phyloP scores from a whole-genome alignment of 2,113 vertebrate species.

The Proterorhinus semilunaris region DNA sequence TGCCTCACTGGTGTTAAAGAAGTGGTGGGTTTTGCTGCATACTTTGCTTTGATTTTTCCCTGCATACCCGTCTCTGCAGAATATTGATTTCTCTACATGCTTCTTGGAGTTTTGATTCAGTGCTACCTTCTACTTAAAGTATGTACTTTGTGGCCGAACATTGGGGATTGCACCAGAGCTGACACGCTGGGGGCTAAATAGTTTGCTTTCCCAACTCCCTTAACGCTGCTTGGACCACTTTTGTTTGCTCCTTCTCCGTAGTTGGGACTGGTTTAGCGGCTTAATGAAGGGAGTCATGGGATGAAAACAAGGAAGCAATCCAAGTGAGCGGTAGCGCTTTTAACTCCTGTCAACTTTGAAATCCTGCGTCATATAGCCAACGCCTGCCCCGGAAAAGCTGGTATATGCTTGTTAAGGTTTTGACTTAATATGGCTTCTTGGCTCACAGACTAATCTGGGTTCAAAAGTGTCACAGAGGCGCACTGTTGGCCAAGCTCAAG shows the following conservation, averaged over 20 bases:
- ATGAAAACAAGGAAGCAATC: slow-evolving; percentile 27
- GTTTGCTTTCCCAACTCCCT: slow-evolving; percentile 36
- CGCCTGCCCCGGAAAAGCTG: slow-evolving; percentile 37
- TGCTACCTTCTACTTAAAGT: slow-evolving; percentile 42
- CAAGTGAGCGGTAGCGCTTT: slow-evolving; percentile 34
- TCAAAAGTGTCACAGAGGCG: slow-evolving; percentile 43
- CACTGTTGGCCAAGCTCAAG: slow-evolving; percentile 21
- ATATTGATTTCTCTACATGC: slow-evolving; percentile 50
- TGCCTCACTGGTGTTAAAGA: slow-evolving; percentile 35
- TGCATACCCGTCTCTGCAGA: slow-evolving; percentile 35
- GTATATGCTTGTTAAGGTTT: slow-evolving; percentile 36
- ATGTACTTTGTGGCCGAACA: slow-evolving; percentile 30
- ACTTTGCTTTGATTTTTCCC: slow-evolving; percentile 52
- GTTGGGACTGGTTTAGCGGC: slow-evolving; percentile 18
- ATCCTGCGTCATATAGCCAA: slow-evolving; percentile 42
- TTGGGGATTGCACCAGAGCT: slow-evolving; percentile 21
- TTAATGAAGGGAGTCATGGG: slow-evolving; percentile 24
- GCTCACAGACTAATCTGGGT: slow-evolving; percentile 37
- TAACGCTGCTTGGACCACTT: slow-evolving; percentile 25
- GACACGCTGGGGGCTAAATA: slow-evolving; percentile 15
- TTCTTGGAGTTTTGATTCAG: slow-evolving; percentile 32
- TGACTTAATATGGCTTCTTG: slow-evolving; percentile 32
- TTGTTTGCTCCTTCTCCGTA: slow-evolving; percentile 28
- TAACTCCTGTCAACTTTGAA: slow-evolving; percentile 46
- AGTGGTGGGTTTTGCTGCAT: slow-evolving; percentile 42